Percentiles rank a stretch among this genome's conserved stretches.
These are phyloP conservation scores for Mus pahari DNA, from an alignment of 2,113 vertebrate species.

Conservation along the genomic window DNA sequence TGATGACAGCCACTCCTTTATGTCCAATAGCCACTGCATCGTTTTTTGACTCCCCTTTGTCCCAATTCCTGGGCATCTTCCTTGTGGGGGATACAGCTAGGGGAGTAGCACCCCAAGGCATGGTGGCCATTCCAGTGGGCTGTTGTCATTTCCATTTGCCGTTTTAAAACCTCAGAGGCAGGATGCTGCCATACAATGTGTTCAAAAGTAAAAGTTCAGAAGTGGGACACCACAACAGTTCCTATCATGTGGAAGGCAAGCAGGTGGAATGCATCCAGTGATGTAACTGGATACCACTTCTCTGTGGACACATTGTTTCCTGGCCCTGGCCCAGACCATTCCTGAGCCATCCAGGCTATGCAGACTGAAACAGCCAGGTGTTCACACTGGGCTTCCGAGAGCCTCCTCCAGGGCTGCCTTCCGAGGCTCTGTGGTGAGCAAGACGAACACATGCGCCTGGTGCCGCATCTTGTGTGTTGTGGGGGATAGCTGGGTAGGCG, in stretches of 20 bases:
- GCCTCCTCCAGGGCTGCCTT: not conserved
- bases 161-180: not conserved
- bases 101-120: accelerated
- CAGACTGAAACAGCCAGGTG: not conserved
- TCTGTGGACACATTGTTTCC: not conserved
- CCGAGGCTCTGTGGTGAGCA: not conserved
- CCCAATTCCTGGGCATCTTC: not conserved
- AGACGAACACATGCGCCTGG: not conserved
- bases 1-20: not conserved
- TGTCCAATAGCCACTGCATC: accelerated
- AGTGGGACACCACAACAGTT: accelerated
- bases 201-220: not conserved
- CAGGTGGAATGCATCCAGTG: not conserved
- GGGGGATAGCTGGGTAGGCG: not conserved
- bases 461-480: accelerated
- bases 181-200: not conserved
- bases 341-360: not conserved
- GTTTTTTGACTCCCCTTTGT: accelerated
- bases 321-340: too few relatives aligned
- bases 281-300: not conserved
- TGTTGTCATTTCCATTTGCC: not conserved
- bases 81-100: not conserved
- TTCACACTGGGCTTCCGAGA: accelerated
- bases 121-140: accelerated
- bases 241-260: accelerated